Base-by-base conservation (phyloP, 2,888 invertebrate species). In the Podabrus alpinus region DNA sequence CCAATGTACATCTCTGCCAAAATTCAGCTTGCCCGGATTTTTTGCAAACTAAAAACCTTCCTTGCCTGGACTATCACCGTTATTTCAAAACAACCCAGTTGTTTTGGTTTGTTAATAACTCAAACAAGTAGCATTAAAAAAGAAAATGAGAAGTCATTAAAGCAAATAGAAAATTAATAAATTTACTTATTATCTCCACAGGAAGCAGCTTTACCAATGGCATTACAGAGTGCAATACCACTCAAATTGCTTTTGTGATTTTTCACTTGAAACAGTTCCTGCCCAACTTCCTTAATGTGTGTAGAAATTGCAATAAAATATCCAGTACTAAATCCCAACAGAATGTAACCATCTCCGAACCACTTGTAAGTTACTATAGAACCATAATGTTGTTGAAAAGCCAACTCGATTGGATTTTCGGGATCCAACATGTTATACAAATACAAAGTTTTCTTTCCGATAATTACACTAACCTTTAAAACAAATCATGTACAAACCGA, bases 241-340 rank as follows among this genome's bases (percentile, higher is more conserved):
- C 92, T 92, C 67, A 97, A 88, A 81, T 89, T 91, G 79, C 94
- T 94, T 83, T 94, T 94, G 86, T 97, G 96, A 86, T 96, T 96
- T 83, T 94, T 92, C 4, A 95, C 93, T 89, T 98, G 97, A 88
- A 97, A 97, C 81, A 99, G 87, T 87, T 99, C 99, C 86, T 97
- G 97, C 0, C 98, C 98, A 62, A 98, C 97, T 88, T 99, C 98
- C 85, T 96, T 97, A 80, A 96, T 94, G 86, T 99, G 97, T 0
- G 99, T 99, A 0, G 99, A 99, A 85, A 99, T 97, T 0, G 97
- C 95, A 75, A 99, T 95, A 77, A 99, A 93, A 86, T 93, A 97
- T 0, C 99, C 99, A 71, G 94, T 93, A 75, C 95, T 94, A 86
- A 99, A 99, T 0, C 98, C 98, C 29, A 99, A 92, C 73, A 99